phyloP scores from a whole-genome alignment of 2,888 invertebrate genomes.

The Mycogona germanica region DNA sequence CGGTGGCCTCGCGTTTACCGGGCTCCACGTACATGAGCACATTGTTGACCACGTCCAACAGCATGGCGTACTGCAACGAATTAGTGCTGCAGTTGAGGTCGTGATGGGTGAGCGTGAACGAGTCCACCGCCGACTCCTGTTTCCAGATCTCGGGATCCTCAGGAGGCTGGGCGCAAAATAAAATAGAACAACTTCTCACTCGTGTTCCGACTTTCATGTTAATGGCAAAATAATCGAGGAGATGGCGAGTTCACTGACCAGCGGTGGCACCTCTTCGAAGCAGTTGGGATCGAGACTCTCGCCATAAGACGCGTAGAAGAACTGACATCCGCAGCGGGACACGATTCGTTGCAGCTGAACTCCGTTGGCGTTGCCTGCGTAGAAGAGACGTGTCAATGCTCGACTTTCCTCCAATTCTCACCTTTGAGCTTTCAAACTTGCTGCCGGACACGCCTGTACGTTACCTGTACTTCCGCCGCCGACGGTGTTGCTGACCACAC shows the following conservation, averaged over 20 bases:
- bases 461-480: constrained; percentile 40
- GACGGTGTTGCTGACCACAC: constrained; percentile 84
- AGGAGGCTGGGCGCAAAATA: constrained; percentile 12
- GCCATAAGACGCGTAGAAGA: constrained; percentile 91
- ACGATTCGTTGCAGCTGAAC: constrained; percentile 87
- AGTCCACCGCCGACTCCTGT: constrained; percentile 80
- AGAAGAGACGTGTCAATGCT: neutral
- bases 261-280: constrained; percentile 21
- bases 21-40: constrained; percentile 93
- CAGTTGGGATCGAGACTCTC: constrained; percentile 53
- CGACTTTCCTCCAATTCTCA: neutral
- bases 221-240: neutral
- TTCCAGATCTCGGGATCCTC: constrained; percentile 56
- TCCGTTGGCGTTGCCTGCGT: neutral
- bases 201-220: neutral
- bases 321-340: constrained; percentile 94
- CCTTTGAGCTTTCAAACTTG: neutral
- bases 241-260: constrained; percentile 19
- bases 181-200: neutral
- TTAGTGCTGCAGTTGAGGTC: constrained; percentile 97
- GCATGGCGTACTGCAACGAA: constrained; percentile 87
- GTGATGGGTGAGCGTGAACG: constrained; percentile 95
- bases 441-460: neutral
- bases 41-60: constrained; percentile 96
- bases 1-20: constrained; percentile 78